Conservation (phyloP, 2,797 vertebrate genomes). For the Zonotrichia albicollis region DNA sequence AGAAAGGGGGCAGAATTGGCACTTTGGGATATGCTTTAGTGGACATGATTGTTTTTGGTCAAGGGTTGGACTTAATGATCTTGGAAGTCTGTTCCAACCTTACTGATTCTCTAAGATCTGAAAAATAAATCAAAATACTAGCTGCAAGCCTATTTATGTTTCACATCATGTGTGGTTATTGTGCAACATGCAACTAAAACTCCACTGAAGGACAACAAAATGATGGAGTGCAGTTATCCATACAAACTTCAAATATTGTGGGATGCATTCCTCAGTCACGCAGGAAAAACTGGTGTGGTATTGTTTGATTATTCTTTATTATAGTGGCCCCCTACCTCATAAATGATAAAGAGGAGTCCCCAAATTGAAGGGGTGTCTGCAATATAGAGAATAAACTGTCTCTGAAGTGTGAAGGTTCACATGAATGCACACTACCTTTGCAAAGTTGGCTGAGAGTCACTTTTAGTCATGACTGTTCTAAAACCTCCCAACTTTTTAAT, state of each 20-base stretch:
- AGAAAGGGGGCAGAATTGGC: neutral
- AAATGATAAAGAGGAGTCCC: neutral
- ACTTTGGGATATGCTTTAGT: neutral
- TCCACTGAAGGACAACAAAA: neutral
- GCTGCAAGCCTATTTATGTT: neutral
- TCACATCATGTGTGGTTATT: neutral
- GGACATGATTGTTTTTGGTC: neutral
- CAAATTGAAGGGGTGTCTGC: neutral
- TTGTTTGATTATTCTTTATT: neutral
- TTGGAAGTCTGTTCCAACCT: neutral
- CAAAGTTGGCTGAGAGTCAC: neutral
- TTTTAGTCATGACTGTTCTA: neutral
- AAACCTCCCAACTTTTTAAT: slow-evolving; percentile 5
- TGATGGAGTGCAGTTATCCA: neutral
- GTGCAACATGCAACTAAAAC: neutral
- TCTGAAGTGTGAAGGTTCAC: neutral
- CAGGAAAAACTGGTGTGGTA: neutral
- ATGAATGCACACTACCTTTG: neutral
- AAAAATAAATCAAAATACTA: neutral
- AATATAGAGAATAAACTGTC: neutral
- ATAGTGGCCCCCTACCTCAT: neutral
- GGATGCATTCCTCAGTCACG: neutral
- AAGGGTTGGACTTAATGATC: neutral
- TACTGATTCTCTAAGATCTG: neutral
- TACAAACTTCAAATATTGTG: neutral